Evolutionary conservation across 2,113 vertebrate species (phyloP).

Genomic region (Hemicordylus capensis): DNA sequence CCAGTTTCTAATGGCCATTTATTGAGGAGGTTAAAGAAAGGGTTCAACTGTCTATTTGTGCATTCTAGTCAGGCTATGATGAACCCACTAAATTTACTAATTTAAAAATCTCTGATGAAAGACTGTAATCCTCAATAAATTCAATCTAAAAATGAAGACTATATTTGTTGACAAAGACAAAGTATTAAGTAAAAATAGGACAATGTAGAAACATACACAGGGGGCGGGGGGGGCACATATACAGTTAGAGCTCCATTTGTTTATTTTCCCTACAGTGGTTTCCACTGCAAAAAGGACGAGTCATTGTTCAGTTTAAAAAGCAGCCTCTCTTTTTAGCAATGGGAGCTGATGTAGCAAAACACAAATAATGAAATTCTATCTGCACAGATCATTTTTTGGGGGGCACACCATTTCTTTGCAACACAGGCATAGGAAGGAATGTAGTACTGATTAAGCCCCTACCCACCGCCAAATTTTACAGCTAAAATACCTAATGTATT

Average conservation of each 20-base stretch:
- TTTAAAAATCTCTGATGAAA: not conserved
- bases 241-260: not conserved
- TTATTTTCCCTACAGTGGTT: not conserved
- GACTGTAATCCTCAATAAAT: not conserved
- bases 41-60: slow-evolving; percentile 9
- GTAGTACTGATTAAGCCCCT: slow-evolving; percentile 2
- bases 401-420: not conserved
- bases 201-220: not conserved
- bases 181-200: not conserved
- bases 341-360: not conserved
- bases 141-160: not conserved
- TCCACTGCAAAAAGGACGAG: not conserved
- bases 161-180: not conserved
- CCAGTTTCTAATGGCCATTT: not conserved
- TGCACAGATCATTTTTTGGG: not conserved
- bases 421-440: not conserved
- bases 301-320: not conserved
- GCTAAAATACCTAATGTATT: not conserved
- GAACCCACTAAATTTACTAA: not conserved
- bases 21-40: not conserved
- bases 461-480: slow-evolving; percentile 27
- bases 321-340: not conserved
- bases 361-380: not conserved
- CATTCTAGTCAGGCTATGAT: not conserved
- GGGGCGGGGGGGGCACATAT: not conserved